These are phyloP conservation scores for Podarcis muralis DNA, from an alignment of 2,113 vertebrate genomes.

Conservation along the genomic window DNA sequence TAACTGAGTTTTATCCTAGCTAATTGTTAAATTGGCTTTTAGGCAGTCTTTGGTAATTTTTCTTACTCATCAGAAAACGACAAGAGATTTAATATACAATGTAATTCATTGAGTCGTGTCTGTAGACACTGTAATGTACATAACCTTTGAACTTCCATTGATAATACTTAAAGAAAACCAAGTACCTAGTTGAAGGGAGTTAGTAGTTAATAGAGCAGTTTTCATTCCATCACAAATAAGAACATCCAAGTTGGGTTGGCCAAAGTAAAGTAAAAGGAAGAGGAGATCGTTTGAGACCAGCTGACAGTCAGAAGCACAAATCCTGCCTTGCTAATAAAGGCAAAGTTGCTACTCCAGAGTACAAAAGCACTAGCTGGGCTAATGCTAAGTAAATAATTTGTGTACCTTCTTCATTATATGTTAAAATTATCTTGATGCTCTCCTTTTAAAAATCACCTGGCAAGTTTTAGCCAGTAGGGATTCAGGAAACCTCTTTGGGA, in stretches of 20 bases:
- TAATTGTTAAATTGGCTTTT: conserved; percentile 20
- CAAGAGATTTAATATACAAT: background rate
- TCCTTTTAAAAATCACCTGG: background rate
- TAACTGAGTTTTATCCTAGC: conserved; percentile 19
- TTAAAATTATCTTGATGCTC: background rate
- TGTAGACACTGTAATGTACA: background rate
- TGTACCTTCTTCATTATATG: background rate
- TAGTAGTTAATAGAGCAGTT: background rate
- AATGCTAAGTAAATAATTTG: background rate
- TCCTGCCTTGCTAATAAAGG: background rate
- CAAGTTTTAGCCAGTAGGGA: background rate
- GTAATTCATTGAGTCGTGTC: background rate
- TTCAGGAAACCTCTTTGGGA: background rate
- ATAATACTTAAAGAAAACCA: background rate
- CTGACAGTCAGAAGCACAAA: background rate
- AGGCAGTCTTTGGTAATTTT: background rate
- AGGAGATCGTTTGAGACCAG: background rate
- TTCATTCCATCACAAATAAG: background rate
- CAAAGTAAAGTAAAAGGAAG: background rate
- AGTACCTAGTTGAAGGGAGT: background rate
- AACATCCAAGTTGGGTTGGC: background rate
- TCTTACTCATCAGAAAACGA: background rate
- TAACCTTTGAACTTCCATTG: background rate
- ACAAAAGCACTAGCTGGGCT: background rate
- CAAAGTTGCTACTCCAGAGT: background rate